Evolutionary conservation across 2,113 vertebrate genomes (phyloP).

Genomic region (Salvelinus namaycush): DNA sequence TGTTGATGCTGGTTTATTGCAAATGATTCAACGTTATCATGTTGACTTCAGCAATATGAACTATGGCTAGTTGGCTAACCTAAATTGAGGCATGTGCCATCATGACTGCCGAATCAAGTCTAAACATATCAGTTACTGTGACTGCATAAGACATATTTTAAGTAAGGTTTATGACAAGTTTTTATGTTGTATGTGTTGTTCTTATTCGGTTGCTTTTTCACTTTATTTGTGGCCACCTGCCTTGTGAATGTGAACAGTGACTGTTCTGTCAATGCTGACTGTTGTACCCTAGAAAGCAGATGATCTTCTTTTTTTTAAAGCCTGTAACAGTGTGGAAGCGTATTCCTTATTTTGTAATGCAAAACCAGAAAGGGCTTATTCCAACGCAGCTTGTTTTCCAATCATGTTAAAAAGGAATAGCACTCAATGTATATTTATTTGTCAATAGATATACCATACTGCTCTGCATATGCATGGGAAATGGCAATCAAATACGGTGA

Average conservation of each 20-base stretch:
- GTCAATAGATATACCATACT: slow-evolving; percentile 1
- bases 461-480: neutral
- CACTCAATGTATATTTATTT: slow-evolving; percentile 53
- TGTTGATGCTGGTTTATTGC: no score
- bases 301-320: slow-evolving; percentile 36
- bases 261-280: slow-evolving; percentile 74
- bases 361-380: slow-evolving; percentile 75
- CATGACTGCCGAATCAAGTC: no score
- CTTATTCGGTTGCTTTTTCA: slow-evolving; percentile 65
- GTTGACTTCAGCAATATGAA: neutral
- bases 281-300: slow-evolving; percentile 42
- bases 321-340: slow-evolving; percentile 19
- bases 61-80: slow-evolving; percentile 26
- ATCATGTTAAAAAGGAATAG: slow-evolving; percentile 48
- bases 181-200: slow-evolving; percentile 18
- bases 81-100: slow-evolving; percentile 19
- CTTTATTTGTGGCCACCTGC: slow-evolving; percentile 65
- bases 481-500: neutral
- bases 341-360: slow-evolving; percentile 49
- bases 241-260: slow-evolving; percentile 64
- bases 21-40: no score
- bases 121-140: neutral
- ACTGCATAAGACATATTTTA: slow-evolving; percentile 4
- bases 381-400: slow-evolving; percentile 62
- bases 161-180: slow-evolving; percentile 43